Evolutionary conservation across 2,888 invertebrate genomes (phyloP).

Genomic region (Augochlorella aurata): DNA sequence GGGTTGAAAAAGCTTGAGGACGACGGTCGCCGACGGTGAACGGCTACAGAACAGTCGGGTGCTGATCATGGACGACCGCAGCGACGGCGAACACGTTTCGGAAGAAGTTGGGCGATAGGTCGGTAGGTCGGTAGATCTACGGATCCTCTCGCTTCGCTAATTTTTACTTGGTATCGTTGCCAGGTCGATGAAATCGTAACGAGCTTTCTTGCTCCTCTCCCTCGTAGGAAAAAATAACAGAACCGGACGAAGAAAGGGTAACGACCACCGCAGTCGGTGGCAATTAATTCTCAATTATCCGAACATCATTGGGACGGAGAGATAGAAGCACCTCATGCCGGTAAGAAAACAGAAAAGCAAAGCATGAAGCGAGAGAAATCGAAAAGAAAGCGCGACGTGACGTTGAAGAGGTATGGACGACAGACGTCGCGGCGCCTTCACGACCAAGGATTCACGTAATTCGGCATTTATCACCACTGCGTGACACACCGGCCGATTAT

Average conservation of each 20-base stretch:
- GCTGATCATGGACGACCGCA: no score
- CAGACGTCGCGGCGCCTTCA: slow-evolving; percentile 58
- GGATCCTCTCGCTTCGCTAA: not conserved
- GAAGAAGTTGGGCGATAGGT: not conserved
- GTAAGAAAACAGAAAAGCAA: not conserved
- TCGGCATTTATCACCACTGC: slow-evolving; percentile 55
- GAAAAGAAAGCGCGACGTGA: not conserved
- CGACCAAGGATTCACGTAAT: slow-evolving; percentile 49
- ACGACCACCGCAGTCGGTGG: not conserved
- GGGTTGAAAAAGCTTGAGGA: no score
- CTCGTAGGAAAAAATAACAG: not conserved
- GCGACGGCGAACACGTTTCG: no score
- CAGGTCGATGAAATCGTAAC: slow-evolving; percentile 33
- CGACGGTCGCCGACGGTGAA: no score
- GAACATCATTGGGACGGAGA: not conserved
- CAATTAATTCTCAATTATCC: slow-evolving; percentile 37
- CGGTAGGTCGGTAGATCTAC: no score
- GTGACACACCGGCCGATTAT: not conserved
- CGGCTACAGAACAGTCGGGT: no score
- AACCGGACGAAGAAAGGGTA: not conserved
- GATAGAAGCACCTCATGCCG: no score
- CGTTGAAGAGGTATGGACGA: slow-evolving; percentile 5
- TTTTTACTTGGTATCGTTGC: slow-evolving; percentile 1
- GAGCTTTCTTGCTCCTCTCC: slow-evolving; percentile 12
- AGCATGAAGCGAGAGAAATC: not conserved